These are phyloP conservation scores for Muntiacus reevesi DNA, from an alignment of 2,113 vertebrate genomes.

Conservation along the genomic window DNA sequence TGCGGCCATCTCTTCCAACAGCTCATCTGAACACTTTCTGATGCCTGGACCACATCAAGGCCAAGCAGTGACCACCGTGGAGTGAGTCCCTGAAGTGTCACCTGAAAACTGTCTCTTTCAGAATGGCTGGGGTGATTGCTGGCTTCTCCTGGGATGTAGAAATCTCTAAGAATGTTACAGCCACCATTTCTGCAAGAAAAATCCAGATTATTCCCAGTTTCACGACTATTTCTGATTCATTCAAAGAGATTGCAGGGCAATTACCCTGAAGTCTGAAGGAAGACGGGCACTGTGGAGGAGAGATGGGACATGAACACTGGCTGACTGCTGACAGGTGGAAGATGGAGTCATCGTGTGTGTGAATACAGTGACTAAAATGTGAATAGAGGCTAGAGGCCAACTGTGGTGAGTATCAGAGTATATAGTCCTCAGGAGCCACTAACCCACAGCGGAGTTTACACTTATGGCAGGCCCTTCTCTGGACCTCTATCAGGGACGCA, in stretches of 20 bases:
- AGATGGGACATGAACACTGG: neutral
- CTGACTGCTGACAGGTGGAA: neutral
- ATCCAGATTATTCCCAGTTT: neutral
- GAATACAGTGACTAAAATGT: neutral
- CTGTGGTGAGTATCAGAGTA: accelerated
- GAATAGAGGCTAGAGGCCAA: too few species aligned
- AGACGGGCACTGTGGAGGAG: accelerated
- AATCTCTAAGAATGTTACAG: neutral
- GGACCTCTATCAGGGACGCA: accelerated
- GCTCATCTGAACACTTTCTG: neutral
- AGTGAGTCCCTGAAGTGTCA: neutral
- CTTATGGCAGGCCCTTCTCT: neutral
- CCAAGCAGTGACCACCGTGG: neutral
- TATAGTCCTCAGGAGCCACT: neutral
- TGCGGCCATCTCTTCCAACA: neutral
- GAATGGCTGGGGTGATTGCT: too few species aligned
- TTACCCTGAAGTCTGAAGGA: neutral
- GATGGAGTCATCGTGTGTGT: too few species aligned
- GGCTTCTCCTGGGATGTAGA: neutral
- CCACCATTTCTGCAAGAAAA: neutral
- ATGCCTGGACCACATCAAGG: neutral
- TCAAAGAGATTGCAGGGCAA: neutral
- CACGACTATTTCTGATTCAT: neutral
- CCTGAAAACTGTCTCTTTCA: neutral
- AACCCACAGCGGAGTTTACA: neutral